Base-by-base conservation (phyloP, 2,797 vertebrate species). In the Coendou prehensilis region DNA sequence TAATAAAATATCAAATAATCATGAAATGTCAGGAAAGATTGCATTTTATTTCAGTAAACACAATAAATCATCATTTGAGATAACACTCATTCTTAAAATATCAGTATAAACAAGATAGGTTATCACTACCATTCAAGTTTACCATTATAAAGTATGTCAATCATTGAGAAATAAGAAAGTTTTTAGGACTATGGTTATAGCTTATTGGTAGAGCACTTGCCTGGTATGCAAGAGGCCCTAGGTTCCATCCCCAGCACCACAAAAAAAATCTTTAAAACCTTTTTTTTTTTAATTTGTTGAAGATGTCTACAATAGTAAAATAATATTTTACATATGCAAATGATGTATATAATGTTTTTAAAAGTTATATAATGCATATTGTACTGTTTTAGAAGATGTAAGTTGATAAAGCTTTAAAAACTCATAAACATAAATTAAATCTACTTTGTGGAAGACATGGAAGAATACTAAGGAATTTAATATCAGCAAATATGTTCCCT, bases 401-500 rank as follows among this genome's bases (percentile, higher is more conserved):
- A 45, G 9, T 84, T 85, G 75, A 59, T 54, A 85, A 88, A 93
- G 69, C 79, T 82, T 91, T 79, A 56, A 96, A 79, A 90, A 78
- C 41, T 41, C 87, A 17, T 41, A 91, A 95, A 50, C 89, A 78
- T 33, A 79, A 96, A 82, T 97, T 96, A 87, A 98, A 92, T 93
- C 89, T 97, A 94, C 59, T 95, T 93, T 88, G 96, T 52, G 96
- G 89, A 93, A 90, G 71, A 47, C 47, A 93, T 30, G 96, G 93
- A 63, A 86, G 63, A 95, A 97, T 97, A 61, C 95, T 93, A 94
- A 26, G 17, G 96, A 98, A 97, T 98, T 98, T 97, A 98, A 92
- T 96, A 97, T 94, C 64, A 92, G 71, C 97, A 98, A 98, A 97
- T 97, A 97, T 61, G 86, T 97, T 98, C 54, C 98, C 98, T 98